These are phyloP conservation scores for Hypomesus transpacificus DNA, from an alignment of 2,113 vertebrate genomes.

Conservation along the genomic window DNA sequence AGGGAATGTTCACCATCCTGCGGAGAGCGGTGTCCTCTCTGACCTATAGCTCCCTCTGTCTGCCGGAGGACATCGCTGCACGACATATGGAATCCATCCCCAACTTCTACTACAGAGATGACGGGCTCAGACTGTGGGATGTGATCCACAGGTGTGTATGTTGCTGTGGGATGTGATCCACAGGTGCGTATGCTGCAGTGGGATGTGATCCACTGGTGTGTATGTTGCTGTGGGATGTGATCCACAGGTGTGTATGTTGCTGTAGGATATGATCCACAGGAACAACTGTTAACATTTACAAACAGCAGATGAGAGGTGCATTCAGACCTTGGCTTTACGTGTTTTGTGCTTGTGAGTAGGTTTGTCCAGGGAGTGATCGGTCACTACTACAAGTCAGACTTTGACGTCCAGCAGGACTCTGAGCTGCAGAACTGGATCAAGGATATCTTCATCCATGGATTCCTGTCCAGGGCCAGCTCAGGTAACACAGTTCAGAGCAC, in stretches of 20 bases:
- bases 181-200: background rate
- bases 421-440: conserved; percentile 79
- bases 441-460: conserved; percentile 72
- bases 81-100: conserved; percentile 56
- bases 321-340: no score
- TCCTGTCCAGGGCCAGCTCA: conserved; percentile 53
- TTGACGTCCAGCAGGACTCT: conserved; percentile 53
- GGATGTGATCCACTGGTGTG: background rate
- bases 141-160: no score
- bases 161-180: no score
- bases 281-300: no score
- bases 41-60: conserved; percentile 54
- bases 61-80: conserved; percentile 60
- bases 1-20: no score
- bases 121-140: conserved; percentile 62
- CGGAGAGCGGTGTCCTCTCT: no score
- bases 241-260: background rate
- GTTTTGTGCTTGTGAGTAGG: conserved; percentile 44
- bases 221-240: background rate
- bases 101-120: conserved; percentile 64
- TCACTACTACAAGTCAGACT: conserved; percentile 52
- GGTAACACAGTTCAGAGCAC: conserved; percentile 42
- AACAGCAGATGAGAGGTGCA: no score
- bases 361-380: conserved; percentile 59
- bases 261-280: no score